Conservation (phyloP, 2,113 vertebrate species). For the Ondatra zibethicus region DNA sequence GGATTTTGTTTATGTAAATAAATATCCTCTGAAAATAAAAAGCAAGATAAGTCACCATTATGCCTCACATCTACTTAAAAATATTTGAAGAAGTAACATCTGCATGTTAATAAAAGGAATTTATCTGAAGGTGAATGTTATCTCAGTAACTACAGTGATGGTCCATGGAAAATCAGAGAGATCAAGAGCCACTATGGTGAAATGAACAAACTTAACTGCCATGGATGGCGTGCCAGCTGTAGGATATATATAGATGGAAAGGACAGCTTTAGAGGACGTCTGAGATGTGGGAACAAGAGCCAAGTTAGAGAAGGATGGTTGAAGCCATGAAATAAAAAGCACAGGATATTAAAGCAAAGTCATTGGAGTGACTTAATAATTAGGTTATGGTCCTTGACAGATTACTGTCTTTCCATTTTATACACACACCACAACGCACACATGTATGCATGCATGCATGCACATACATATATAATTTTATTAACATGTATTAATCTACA, state of each 20-base stretch:
- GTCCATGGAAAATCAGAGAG: constrained; percentile 13
- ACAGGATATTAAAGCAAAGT: neutral
- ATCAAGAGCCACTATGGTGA: neutral
- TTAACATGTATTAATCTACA: neutral
- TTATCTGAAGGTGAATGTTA: constrained; percentile 58
- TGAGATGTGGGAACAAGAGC: constrained; percentile 40
- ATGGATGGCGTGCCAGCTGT: constrained; percentile 26
- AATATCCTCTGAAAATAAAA: neutral
- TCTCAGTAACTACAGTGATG: constrained; percentile 36
- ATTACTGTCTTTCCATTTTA: neutral
- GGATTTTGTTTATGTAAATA: neutral
- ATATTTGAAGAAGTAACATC: constrained; percentile 57
- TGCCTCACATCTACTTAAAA: neutral
- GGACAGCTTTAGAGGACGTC: constrained; percentile 48
- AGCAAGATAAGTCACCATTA: neutral
- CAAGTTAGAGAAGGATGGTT: constrained; percentile 36
- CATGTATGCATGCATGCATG: no score
- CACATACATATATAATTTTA: neutral
- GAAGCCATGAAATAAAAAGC: constrained; percentile 21
- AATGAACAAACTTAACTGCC: constrained; percentile 40
- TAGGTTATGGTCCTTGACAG: neutral
- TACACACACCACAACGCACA: neutral
- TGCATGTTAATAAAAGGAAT: constrained; percentile 48
- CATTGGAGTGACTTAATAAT: neutral
- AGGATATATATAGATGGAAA: constrained; percentile 51